These are phyloP conservation scores for human (Homo sapiens) DNA, from an alignment of 2,113 vertebrate genomes.

Conservation along the genomic window DNA sequence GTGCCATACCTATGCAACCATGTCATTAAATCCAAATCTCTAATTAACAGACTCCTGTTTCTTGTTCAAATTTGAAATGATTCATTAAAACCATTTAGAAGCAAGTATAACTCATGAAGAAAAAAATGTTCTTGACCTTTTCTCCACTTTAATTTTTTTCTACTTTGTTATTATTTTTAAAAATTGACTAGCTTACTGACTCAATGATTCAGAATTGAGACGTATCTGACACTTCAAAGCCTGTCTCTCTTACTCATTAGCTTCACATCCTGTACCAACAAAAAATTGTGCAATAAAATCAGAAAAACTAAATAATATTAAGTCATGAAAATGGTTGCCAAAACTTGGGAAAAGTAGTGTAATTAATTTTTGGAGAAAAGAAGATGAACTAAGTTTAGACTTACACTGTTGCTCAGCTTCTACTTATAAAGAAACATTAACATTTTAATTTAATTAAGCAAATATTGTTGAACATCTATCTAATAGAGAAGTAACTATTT, in stretches of 20 bases:
- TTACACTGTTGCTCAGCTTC: neutral
- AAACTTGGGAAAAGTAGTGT: neutral
- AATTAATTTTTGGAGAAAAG: constrained; percentile 58
- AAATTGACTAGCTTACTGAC: constrained; percentile 21
- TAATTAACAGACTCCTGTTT: constrained; percentile 73
- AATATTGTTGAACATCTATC: neutral
- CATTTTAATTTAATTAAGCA: constrained; percentile 43
- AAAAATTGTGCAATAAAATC: constrained; percentile 1
- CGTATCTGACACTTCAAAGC: neutral
- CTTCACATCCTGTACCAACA: neutral
- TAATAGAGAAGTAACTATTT: neutral
- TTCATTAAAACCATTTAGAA: constrained; percentile 70
- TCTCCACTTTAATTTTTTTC: constrained; percentile 43
- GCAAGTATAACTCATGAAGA: constrained; percentile 55
- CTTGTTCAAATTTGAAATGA: constrained; percentile 70
- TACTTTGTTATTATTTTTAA: constrained; percentile 19
- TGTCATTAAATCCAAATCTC: constrained; percentile 77
- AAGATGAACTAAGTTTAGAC: constrained; percentile 36
- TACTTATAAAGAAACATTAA: constrained; percentile 47
- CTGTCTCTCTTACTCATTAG: neutral
- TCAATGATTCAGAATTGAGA: constrained; percentile 2
- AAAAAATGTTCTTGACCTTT: constrained; percentile 67
- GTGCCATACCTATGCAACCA: constrained; percentile 68
- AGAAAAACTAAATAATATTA: constrained; percentile 2
- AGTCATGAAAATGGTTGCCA: constrained; percentile 14